Evolutionary conservation across 2,797 vertebrate genomes (phyloP).

Genomic region (Microctenopoma steveboyesi): DNA sequence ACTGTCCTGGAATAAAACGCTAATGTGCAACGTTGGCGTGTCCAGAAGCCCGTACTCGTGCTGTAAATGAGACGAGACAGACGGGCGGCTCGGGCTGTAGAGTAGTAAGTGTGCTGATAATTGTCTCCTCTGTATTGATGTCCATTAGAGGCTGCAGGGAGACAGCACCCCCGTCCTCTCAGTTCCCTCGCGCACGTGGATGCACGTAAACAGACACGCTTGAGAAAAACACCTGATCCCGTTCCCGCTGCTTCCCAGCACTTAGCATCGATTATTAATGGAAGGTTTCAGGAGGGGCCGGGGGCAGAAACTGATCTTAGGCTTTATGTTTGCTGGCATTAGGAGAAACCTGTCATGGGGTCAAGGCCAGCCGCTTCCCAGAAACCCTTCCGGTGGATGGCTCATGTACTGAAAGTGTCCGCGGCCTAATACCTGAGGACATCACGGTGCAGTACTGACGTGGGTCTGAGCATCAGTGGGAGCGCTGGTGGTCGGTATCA

Average conservation of each 20-base stretch:
- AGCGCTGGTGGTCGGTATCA: constrained; percentile 8
- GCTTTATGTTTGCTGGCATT: constrained; percentile 59
- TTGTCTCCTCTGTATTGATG: constrained; percentile 68
- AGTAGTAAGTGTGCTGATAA: constrained; percentile 66
- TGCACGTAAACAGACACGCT: neutral
- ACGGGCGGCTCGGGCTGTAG: constrained; percentile 16
- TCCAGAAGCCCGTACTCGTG: constrained; percentile 43
- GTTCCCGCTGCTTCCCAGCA: constrained; percentile 71
- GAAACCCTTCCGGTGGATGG: constrained; percentile 47
- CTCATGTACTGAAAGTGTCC: constrained; percentile 4
- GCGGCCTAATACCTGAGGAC: constrained; percentile 2
- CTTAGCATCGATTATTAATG: constrained; percentile 84
- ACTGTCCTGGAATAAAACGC: neutral
- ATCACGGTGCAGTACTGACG: neutral
- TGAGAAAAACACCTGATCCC: constrained; percentile 53
- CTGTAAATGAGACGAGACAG: constrained; percentile 39
- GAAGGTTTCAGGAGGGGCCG: constrained; percentile 60
- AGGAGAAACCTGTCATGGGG: constrained; percentile 54
- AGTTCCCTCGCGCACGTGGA: constrained; percentile 1
- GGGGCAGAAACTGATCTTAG: constrained; percentile 63
- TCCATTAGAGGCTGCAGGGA: constrained; percentile 61
- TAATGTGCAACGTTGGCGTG: constrained; percentile 29
- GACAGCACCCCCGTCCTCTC: constrained; percentile 41
- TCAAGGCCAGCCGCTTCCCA: constrained; percentile 54
- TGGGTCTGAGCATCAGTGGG: neutral